phyloP scores from a whole-genome alignment of 2,113 vertebrate species.

The Eudorcas thomsonii region DNA sequence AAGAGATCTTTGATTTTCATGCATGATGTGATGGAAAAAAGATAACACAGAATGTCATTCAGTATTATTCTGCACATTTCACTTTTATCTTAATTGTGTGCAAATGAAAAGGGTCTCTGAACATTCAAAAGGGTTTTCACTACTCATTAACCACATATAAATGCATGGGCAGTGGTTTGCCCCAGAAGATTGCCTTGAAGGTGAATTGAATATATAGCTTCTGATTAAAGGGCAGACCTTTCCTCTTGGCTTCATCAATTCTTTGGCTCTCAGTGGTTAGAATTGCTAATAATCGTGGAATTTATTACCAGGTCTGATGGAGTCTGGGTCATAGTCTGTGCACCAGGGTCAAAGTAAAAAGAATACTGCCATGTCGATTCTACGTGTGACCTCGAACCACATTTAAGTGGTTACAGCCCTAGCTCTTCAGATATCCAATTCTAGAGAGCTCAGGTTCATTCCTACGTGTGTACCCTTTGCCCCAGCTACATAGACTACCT shows the following conservation, averaged over 20 bases:
- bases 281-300: constrained; percentile 58
- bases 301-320: constrained; percentile 49
- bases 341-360: constrained; percentile 47
- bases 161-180: constrained; percentile 36
- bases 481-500: not conserved
- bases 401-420: not conserved
- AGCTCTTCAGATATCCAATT: not conserved
- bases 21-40: constrained; percentile 43
- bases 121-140: constrained; percentile 40
- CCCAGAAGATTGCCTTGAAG: constrained; percentile 59
- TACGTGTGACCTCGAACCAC: not conserved
- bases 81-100: constrained; percentile 46
- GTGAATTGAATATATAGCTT: constrained; percentile 60
- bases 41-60: constrained; percentile 42
- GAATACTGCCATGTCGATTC: not conserved
- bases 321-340: not conserved
- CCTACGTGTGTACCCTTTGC: not conserved
- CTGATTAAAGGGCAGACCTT: constrained; percentile 54
- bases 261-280: constrained; percentile 32
- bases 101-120: constrained; percentile 48
- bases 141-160: constrained; percentile 61
- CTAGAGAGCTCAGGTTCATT: not conserved
- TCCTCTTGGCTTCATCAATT: constrained; percentile 54
- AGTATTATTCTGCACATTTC: constrained; percentile 51
- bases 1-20: constrained; percentile 54